Evolutionary conservation across 2,888 invertebrate species (phyloP), one percentile per base, ranked within the genome.

Genomic region (Chydorus sphaericus): DNA sequence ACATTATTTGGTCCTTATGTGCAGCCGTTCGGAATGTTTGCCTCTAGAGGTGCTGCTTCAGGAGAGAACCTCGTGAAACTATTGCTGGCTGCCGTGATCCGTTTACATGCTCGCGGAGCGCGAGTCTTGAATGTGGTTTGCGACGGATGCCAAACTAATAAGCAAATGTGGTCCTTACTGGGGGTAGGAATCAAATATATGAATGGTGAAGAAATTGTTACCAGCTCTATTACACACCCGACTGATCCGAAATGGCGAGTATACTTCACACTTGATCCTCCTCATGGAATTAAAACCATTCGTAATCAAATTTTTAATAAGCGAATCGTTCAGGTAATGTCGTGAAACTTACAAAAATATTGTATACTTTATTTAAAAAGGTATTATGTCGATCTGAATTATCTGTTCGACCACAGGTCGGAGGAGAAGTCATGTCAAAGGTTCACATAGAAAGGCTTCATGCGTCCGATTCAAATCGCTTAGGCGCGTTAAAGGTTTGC

Each of bases 61-160:
- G 59, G 62, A 29, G 54, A 26, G 18, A 44, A 61, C 3, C 53
- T 65, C 10, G 60, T 62, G 26, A 55, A 62, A 18, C 23, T 66
- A 3, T 37, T 64, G 30, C 23, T 63, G 10, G 63, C 65, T 52
- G 62, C 61, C 18, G 60, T 63, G 4, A 38, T 62, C 7, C 58
- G 63, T 5, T 7, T 59, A 57, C 16, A 60, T 58, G 14, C 8
- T n/a, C 16, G 31, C 29, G 57, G 55, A 8, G 57, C 57, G 0
- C 39, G 57, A n/a, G 60, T 60, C 11, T 5, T 55, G 1, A 20
- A 29, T 11, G 31, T 56, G 14, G 59, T 60, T 3, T 57, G 57
- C 4, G 64, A 65, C 56, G 64, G 61, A 7, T 63, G 63, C 10
- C 26, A 54, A 16, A 64, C 64, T 62, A 65, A 66, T 55, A 48